phyloP scores from a whole-genome alignment of 2,888 invertebrate species.

The Drosophila kanekoi region DNA sequence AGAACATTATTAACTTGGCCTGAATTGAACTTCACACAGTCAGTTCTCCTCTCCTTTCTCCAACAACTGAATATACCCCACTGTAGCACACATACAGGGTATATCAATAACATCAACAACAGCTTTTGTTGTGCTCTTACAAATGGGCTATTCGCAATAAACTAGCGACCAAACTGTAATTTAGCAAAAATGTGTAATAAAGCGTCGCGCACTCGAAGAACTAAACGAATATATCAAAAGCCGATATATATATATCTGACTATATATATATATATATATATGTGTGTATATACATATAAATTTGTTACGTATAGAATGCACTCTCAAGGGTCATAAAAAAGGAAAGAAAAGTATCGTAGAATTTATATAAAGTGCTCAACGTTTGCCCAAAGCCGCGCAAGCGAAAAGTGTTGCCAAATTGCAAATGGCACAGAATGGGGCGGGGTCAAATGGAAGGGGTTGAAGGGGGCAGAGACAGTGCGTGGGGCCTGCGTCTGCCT shows the following conservation, averaged over 20 bases:
- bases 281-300: conserved; percentile 15
- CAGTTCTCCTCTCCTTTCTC: too few species aligned
- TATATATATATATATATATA: conserved; percentile 20
- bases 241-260: conserved; percentile 38
- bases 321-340: conserved; percentile 69
- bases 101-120: conserved; percentile 27
- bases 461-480: conserved; percentile 43
- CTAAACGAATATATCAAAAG: conserved; percentile 76
- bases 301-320: conserved; percentile 53
- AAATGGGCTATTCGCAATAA: conserved; percentile 63
- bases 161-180: conserved; percentile 77
- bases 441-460: neutral
- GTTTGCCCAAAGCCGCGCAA: conserved; percentile 64
- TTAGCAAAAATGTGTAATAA: conserved; percentile 79
- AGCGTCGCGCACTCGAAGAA: conserved; percentile 35
- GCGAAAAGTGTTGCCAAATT: conserved; percentile 78
- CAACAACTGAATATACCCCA: too few species aligned
- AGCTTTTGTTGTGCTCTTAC: conserved; percentile 30
- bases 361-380: conserved; percentile 76
- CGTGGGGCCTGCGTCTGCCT: conserved; percentile 55
- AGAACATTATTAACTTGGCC: too few species aligned
- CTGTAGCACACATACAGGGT: conserved; percentile 12
- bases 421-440: conserved; percentile 59
- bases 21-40: too few species aligned
- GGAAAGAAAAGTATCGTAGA: conserved; percentile 73